These are phyloP conservation scores for Trachemys scripta DNA, from an alignment of 2,113 vertebrate genomes.

Conservation along the genomic window DNA sequence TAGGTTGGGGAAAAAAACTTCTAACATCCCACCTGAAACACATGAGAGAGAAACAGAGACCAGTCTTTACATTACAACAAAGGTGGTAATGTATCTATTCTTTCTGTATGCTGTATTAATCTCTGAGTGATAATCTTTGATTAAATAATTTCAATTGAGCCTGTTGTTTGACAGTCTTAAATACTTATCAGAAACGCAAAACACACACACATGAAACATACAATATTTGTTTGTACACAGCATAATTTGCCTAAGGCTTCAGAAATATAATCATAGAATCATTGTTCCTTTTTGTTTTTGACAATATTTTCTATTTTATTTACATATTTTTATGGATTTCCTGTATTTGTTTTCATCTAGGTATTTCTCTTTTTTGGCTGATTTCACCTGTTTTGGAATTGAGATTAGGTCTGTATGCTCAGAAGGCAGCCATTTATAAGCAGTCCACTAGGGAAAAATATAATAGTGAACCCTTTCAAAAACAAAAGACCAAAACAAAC, in stretches of 20 bases:
- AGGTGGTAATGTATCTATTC: neutral
- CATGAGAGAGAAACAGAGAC: neutral
- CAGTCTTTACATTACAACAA: neutral
- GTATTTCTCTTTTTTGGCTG: neutral
- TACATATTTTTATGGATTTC: neutral
- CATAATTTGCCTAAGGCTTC: neutral
- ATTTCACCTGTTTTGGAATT: neutral
- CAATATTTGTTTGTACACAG: neutral
- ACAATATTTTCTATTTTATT: neutral
- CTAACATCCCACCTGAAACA: neutral
- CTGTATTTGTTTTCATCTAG: neutral
- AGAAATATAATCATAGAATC: neutral
- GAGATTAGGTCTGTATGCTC: neutral
- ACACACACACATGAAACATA: neutral
- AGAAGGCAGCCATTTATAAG: neutral
- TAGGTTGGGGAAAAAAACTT: neutral
- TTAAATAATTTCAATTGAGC: neutral
- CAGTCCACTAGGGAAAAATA: neutral
- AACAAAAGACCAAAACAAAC: neutral
- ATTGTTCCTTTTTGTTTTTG: neutral
- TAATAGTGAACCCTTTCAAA: neutral
- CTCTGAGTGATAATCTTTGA: neutral
- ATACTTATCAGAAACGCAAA: neutral
- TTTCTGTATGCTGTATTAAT: neutral
- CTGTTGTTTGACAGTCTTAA: neutral